A percentile compares a stretch with the other conserved stretches of the same genome.
Conservation (phyloP, 64 coral and sea anemone genomes). For the Montipora cactus region DNA sequence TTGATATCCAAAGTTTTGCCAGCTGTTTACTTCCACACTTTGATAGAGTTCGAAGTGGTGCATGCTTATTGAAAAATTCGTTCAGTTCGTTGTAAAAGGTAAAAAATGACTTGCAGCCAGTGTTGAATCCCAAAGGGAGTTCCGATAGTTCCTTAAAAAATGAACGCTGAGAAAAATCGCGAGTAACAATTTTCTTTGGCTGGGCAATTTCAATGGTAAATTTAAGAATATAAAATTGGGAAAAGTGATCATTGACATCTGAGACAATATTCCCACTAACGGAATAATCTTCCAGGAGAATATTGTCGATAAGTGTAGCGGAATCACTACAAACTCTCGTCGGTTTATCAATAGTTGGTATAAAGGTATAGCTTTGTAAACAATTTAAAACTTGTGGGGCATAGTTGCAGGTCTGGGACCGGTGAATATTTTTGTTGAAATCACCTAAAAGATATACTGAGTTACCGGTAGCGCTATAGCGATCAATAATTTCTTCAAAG, state of each 20-base stretch:
- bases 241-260: not conserved
- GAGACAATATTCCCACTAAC: not conserved
- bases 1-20: not conserved
- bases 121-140: not conserved
- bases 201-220: not conserved
- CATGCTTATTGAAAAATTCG: conserved; percentile 43
- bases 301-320: conserved; percentile 11
- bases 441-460: conserved; percentile 18
- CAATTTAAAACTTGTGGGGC: conserved; percentile 16
- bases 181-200: not conserved
- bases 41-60: conserved; percentile 18
- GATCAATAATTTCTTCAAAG: conserved; percentile 33
- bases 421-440: conserved; percentile 21
- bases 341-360: conserved; percentile 43
- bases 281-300: conserved; percentile 27
- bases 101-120: not conserved
- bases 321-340: conserved; percentile 10
- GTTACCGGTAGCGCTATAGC: not conserved
- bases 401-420: conserved; percentile 50
- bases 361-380: conserved; percentile 21
- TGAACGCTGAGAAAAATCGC: not conserved
- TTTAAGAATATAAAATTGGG: not conserved
- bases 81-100: conserved; percentile 57
- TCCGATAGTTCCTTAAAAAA: not conserved
- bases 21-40: conserved; percentile 32